phyloP scores from a whole-genome alignment of 2,888 invertebrate genomes.

The Drosophila conformis region DNA sequence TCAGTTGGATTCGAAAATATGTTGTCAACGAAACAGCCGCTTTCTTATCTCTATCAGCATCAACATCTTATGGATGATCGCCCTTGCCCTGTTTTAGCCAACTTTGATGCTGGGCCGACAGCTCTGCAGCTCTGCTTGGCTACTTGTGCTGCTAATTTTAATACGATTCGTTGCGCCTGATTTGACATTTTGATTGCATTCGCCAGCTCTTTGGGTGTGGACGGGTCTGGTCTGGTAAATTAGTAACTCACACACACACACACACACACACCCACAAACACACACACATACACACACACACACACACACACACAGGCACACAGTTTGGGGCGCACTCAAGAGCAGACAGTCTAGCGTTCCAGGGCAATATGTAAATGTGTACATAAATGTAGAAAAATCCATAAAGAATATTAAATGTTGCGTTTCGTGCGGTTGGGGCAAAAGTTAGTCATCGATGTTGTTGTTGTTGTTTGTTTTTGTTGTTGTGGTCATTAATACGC shows the following conservation, averaged over 20 bases:
- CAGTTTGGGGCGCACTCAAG: background rate
- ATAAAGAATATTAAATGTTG: constrained; percentile 60
- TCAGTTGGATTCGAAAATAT: background rate
- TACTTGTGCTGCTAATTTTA: constrained; percentile 59
- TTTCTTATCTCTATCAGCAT: background rate
- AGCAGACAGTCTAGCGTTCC: constrained; percentile 6
- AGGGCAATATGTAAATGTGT: constrained; percentile 41
- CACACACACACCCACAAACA: constrained; percentile 9
- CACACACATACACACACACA: background rate
- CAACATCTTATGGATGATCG: background rate
- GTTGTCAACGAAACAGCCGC: background rate
- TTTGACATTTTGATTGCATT: constrained; percentile 78
- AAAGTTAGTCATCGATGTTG: constrained; percentile 45
- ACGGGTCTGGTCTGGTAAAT: constrained; percentile 28
- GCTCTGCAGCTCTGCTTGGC: constrained; percentile 7
- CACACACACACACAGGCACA: background rate
- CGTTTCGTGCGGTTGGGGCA: constrained; percentile 40
- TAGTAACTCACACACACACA: constrained; percentile 27
- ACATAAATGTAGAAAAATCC: constrained; percentile 48
- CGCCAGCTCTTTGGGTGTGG: constrained; percentile 16
- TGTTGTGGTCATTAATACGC: constrained; percentile 53
- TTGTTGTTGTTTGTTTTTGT: constrained; percentile 6
- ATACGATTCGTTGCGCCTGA: constrained; percentile 77
- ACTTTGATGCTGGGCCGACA: constrained; percentile 27
- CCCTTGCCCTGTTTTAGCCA: background rate